Evolutionary conservation across 1,140 invertebrate species (phyloP).

Genomic region (Papilio aristodemus): DNA sequence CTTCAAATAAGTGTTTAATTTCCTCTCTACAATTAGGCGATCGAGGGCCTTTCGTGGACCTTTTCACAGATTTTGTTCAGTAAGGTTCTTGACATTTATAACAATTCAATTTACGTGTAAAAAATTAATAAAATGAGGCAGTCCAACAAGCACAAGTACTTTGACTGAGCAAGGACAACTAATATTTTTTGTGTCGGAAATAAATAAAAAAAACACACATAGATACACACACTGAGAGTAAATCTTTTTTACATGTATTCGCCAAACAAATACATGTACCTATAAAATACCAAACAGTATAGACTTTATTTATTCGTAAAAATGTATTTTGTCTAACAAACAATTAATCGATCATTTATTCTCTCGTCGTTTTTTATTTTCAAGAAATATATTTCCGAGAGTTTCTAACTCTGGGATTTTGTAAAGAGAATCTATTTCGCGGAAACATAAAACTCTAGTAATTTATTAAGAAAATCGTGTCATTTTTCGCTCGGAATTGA

Average conservation of each 20-base stretch:
- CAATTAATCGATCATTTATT: too few relatives aligned
- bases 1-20: constrained; percentile 21
- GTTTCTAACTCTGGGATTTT: neutral
- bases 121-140: too few relatives aligned
- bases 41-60: neutral
- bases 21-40: constrained; percentile 18
- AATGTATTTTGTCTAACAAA: too few relatives aligned
- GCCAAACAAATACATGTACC: too few relatives aligned
- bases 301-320: too few relatives aligned
- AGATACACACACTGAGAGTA: too few relatives aligned
- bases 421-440: constrained; percentile 15
- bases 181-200: too few relatives aligned
- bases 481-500: constrained; percentile 16
- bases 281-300: too few relatives aligned
- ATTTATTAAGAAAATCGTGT: constrained; percentile 24
- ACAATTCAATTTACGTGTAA: neutral
- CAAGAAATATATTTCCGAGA: neutral
- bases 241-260: too few relatives aligned
- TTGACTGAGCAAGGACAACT: too few relatives aligned
- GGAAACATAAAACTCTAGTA: constrained; percentile 11
- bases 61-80: constrained; percentile 5
- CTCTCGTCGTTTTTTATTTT: neutral
- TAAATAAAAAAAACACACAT: too few relatives aligned
- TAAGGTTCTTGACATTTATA: neutral
- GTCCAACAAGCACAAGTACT: too few relatives aligned